Conservation (phyloP, 2,888 invertebrate genomes). For the Lasioglossum oenotherae region DNA sequence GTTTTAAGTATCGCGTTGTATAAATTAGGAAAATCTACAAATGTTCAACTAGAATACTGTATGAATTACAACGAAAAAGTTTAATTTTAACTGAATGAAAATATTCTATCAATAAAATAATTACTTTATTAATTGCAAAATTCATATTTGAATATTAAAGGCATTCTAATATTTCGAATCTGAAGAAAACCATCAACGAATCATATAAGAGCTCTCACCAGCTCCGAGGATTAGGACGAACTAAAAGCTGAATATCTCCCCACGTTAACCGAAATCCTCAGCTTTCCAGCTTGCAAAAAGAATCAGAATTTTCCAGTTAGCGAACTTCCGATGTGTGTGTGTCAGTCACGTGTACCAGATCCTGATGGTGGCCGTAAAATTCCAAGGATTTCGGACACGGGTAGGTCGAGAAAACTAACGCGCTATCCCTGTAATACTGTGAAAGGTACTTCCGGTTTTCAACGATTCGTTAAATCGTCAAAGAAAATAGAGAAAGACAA, state of each 20-base stretch:
- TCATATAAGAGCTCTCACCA: background rate
- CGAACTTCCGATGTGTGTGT: background rate
- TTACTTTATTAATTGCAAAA: background rate
- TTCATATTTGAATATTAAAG: no score
- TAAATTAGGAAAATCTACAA: no score
- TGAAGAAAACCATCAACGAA: background rate
- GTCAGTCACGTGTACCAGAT: constrained; percentile 9
- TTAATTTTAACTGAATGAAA: no score
- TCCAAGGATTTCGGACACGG: background rate
- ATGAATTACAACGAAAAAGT: background rate
- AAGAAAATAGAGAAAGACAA: background rate
- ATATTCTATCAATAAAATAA: no score
- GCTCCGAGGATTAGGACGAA: background rate
- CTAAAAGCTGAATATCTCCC: background rate
- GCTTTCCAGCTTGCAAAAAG: background rate
- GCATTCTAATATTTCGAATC: no score
- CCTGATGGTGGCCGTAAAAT: background rate
- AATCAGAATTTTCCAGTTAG: background rate
- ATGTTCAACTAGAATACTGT: background rate
- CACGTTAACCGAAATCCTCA: background rate
- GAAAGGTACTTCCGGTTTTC: background rate
- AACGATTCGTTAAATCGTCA: background rate
- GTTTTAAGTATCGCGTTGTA: no score
- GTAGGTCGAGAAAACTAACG: background rate
- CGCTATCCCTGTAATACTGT: background rate